Base-by-base conservation (phyloP, 1,140 invertebrate genomes). In the Ceratina calcarata region DNA sequence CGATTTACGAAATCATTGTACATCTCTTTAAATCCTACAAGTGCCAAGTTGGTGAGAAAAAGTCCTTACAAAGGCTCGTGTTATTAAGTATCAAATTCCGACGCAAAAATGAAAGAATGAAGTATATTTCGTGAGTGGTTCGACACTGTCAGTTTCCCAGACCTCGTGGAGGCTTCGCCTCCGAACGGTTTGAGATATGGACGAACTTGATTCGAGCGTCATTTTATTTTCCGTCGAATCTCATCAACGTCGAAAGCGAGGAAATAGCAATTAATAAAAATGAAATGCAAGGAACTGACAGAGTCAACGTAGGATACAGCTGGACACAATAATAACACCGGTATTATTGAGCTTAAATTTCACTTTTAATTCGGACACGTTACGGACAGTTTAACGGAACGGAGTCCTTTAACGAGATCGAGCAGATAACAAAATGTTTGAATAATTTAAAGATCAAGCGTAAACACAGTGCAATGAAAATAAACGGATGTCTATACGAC, bases 401-500 rank as follows among this genome's bases (percentile, higher is more conserved):
- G 18, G 24, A 22, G 24, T 22, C 27, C 72, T 68, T 22, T 45
- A 20, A 68, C 16, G 16, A 45, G 53, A 66, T 37, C 37, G 2
- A 24, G 45, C 0, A 15, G 15, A 37, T n/a, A 51, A 69, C 8
- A 4, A 60, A 20, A 51, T 61, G 27, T 79, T 68, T 57, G 37
- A 75, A 72, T 22, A 64, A 83, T 61, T 68, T 65, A 45, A 37
- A 82, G n/a, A 58, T 53, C 57, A 73, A 78, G 57, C 78, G 82
- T 60, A 60, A 78, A 16, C 74, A 67, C 37, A 45, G 66, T 70
- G 72, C 84, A 73, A 86, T 10, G 65, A 85, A 27, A 86, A 78
- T 85, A 85, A 76, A 82, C 64, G 37, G 64, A 79, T 83, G 65
- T 86, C 77, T 74, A 58, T 83, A 64, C 53, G 71, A 85, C 81